Conservation (phyloP, 2,113 vertebrate species). For the Poicephalus gulielmi region DNA sequence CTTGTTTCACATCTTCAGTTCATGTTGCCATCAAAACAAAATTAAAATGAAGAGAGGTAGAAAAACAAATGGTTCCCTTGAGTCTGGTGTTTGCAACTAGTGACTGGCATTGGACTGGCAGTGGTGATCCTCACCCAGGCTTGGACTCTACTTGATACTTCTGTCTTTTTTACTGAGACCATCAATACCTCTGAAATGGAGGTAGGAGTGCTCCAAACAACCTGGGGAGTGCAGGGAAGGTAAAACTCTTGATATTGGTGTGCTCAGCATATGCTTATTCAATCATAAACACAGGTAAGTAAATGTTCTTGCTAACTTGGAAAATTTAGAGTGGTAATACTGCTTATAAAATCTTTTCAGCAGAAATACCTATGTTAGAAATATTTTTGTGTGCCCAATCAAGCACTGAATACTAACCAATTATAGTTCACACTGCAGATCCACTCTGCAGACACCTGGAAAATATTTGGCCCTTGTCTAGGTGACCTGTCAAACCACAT, state of each 20-base stretch:
- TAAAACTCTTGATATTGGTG: background rate
- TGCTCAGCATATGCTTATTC: background rate
- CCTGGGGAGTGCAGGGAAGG: background rate
- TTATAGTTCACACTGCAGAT: background rate
- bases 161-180: background rate
- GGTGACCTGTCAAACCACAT: background rate
- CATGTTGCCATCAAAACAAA: background rate
- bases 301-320: background rate
- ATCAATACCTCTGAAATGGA: background rate
- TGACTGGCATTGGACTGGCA: background rate
- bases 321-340: background rate
- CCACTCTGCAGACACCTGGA: background rate
- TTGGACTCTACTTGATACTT: background rate
- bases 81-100: background rate
- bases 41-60: background rate
- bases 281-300: background rate
- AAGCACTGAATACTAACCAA: background rate
- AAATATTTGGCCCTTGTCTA: background rate
- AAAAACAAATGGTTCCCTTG: background rate
- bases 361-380: background rate
- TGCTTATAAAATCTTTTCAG: background rate
- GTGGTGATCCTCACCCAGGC: background rate
- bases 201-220: background rate
- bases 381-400: background rate
- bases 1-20: background rate